Base-by-base conservation (phyloP, 2,797 vertebrate genomes). In the Phataginus tricuspis region DNA sequence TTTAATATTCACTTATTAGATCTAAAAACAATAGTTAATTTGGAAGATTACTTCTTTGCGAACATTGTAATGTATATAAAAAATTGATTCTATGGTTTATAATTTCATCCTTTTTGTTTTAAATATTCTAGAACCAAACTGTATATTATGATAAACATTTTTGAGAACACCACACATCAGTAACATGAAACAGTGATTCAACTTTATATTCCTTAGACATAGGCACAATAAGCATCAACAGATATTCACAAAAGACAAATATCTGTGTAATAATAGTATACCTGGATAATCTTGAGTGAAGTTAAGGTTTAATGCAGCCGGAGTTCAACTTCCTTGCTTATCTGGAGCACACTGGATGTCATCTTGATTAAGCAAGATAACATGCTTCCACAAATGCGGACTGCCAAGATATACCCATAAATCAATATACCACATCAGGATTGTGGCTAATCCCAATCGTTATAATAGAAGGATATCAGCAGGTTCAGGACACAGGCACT, bases 1-100 rank as follows among this genome's bases (percentile, higher is more conserved):
- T 91, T 97, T 94, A 97, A 94, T 95, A 92, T 90, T 94, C 14
- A 91, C 95, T 97, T 78, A 91, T 90, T 71, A 64, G n/a, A 74
- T 92, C 34, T 72, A 75, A 92, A 92, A 94, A 90, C 74, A 84
- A 71, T 77, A 64, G 21, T 78, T 45, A 89, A 96, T 97, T 97
- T 97, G 79, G 71, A 95, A 96, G 75, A 93, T 78, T 78, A 90
- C 45, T 91, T 95, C 42, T 94, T 92, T 96, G 25, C 19, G 78
- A 95, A 93, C 27, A 97, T 90, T 84, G 1, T 45, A 69, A 69
- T 39, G 4, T 39, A 59, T 68, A 95, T 74, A 96, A 91, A 97
- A 90, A 87, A 31, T 90, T 79, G 64, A 91, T n/a, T 89, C 55
- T 94, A 94, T 66, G 63, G 34, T 74, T 96, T 91, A 92, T 80